These are phyloP conservation scores for Drosophila siamana DNA, from an alignment of 2,888 invertebrate species.

Conservation along the genomic window DNA sequence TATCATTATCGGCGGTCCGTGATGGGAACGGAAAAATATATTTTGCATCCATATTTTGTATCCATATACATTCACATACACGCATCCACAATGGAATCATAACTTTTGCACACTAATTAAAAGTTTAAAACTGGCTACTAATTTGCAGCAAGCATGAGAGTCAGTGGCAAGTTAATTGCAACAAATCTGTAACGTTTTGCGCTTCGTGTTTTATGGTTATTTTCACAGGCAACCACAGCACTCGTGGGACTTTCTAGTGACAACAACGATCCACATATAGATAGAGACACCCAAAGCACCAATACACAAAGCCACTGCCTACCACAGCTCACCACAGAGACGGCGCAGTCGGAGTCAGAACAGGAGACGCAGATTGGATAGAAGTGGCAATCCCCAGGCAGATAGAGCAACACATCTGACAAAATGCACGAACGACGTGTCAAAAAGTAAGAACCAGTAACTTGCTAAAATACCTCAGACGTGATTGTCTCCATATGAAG, in stretches of 20 bases:
- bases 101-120: constrained; percentile 73
- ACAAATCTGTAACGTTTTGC: constrained; percentile 42
- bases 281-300: constrained; percentile 4
- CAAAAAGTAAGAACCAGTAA: constrained; percentile 77
- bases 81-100: constrained; percentile 24
- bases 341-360: neutral
- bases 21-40: too few relatives aligned
- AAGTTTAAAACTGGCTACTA: constrained; percentile 66
- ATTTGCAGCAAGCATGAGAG: constrained; percentile 37
- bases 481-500: too few relatives aligned
- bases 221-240: constrained; percentile 52
- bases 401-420: neutral
- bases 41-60: too few relatives aligned
- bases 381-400: neutral
- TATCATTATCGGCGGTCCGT: too few relatives aligned
- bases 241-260: constrained; percentile 57
- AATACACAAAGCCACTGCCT: neutral
- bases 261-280: constrained; percentile 27
- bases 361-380: neutral
- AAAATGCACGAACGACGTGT: constrained; percentile 84
- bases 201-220: constrained; percentile 13
- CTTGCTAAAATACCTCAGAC: too few relatives aligned
- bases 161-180: constrained; percentile 60
- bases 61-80: too few relatives aligned
- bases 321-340: neutral